Base-by-base conservation (phyloP, 2,888 invertebrate genomes). In the Eilema depressum region DNA sequence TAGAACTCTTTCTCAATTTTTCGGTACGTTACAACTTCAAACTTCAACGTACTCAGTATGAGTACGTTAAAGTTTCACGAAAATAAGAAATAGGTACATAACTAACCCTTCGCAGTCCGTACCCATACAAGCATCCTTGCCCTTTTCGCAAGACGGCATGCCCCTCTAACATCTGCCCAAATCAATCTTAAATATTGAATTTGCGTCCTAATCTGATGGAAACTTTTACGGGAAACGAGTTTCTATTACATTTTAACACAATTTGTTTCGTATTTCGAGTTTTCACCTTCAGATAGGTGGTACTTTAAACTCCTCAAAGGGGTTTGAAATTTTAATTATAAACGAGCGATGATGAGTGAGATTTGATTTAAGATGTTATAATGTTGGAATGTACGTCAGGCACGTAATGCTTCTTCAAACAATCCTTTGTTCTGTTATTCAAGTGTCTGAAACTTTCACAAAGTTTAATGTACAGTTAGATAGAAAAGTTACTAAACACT, bases 161-260 rank as follows among this genome's bases (percentile, higher is more conserved):
- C 92, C 93, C 91, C 89, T 88, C 90, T 89, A 89, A 83, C 93
- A 91, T 93, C 92, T 94, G 94, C 93, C 91, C 91, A 89, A 94
- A 94, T 95, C 95, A 95, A 95, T 95, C 95, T 94, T 93, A 94
- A 94, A 95, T 94, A 95, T 95, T 94, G 93, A 95, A 95, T 95
- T 95, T 94, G 91, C 90, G 82, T 88, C 90, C 93, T 95, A 95
- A 95, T 95, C 92, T 87, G 91, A 91, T 93, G 91, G 90, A 92
- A 95, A 95, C 87, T 94, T 95, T 93, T 88, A 90, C 92, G 91
- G 91, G 91, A 93, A 93, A 93, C 93, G 93, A 92, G 92, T 93
- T 92, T 93, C 93, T 93, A 94, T 95, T 95, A 94, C 94, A 88
- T 91, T 94, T 93, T 94, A 94, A 95, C 91, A 85, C 93, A 94